Evolutionary conservation across 35 echinoderm and acorn worm genomes (phyloP), one percentile per base, ranked within the genome.

Genomic region (Apostichopus japonicus): DNA sequence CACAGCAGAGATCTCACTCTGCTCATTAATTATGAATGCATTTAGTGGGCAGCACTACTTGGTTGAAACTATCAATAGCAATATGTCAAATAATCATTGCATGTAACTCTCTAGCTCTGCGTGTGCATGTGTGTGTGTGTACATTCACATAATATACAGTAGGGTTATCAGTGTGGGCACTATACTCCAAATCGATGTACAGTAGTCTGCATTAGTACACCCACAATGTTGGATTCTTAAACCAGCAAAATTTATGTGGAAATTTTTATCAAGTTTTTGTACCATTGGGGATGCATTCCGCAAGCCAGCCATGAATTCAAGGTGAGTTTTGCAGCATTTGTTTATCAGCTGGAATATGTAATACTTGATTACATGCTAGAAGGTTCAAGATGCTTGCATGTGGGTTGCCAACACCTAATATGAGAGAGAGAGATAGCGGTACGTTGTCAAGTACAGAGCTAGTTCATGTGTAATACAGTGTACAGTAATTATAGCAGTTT

Each of bases 11-110:
- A 53, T 58, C 24, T 55, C 17, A 22, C 81, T 62, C n/a, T 23
- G 17, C 81, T 84, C 81, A 84, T 84, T 84, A 84, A 84, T 84
- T 84, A 84, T 84, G 81, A 84, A 84, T 84, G 81, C 81, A 84
- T 5, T 10, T 15, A 58, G 54, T 59, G 56, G n/a, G 54, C 53
- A 57, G 54, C 55, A 84, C 8, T n/a, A 84, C 7, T 16, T 13
- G 81, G 56, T n/a, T 11, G 81, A 55, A 57, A 8, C 54, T 58
- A 22, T 58, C 54, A 22, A 84, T 58, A 57, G 81, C 54, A 84
- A 58, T 75, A 75, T 84, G 55, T 84, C 81, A 84, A 84, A 33
- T 21, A 44, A 84, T 23, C 16, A 14, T 57, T 44, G 33, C 33
- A 44, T 44, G 4, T 44, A 44, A 44, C 33, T 44, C 33, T 44